Evolutionary conservation across 2,113 vertebrate species (phyloP), one percentile per base, ranked within the genome.

Genomic region (Lontra canadensis): DNA sequence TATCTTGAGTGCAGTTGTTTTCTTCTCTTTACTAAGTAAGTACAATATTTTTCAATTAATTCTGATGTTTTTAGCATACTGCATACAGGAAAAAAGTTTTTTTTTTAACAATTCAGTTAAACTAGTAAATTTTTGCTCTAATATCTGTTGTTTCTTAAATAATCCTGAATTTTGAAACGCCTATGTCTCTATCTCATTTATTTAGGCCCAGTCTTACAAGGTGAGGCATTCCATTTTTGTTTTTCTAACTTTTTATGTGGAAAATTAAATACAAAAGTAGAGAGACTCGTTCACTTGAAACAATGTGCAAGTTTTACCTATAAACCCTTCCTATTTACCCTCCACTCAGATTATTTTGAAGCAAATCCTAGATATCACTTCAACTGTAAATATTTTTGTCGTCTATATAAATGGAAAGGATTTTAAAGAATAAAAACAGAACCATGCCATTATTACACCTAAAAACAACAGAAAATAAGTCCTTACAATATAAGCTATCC

Each of bases 381-480:
- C 17, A 79, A 67, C 21, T 74, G 31, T 80, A 88, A 42, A 49
- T 95, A 91, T 92, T 95, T 89, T 59, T 88, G 17, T 9, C 31
- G 2, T 85, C 57, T 71, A 12, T 82, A 83, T 49, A 82, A 82
- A 93, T 90, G 12, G 15, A 76, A 74, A 96, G 31, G 8, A 80
- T 61, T 61, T 44, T 15, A 44, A 44, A 88, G 74, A 71, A 34
- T 55, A 61, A 69, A 93, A 93, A 29, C 4, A 84, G 52, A 91
- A 57, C 34, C 34, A 84, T 47, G 18, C 47, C 39, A 79, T 87
- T 93, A 71, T 90, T 80, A 21, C 1, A 90, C 49, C 15, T 87
- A 80, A 97, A 83, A 97, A 57, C 20, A 73, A 71, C 57, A 67
- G 39, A 42, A 94, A 80, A 26, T 78, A 73, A 91, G 49, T 65